Evolutionary conservation across 2,797 vertebrate genomes (phyloP).

Genomic region (Triplophysa bombifrons): DNA sequence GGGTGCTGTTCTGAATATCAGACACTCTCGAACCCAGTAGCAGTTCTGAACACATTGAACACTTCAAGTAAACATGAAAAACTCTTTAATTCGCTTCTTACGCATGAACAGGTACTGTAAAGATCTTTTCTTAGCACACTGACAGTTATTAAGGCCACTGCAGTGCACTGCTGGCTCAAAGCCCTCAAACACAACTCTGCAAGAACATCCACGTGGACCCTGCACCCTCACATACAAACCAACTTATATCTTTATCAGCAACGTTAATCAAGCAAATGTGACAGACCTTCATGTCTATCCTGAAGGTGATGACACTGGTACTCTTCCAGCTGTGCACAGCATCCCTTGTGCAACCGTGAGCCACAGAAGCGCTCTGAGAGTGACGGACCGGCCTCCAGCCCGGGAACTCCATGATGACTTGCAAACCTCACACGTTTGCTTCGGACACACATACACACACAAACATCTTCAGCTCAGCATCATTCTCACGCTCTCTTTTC

Average conservation of each 20-base stretch:
- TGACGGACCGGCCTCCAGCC: conserved; percentile 6
- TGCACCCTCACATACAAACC: not conserved
- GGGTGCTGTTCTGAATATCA: conserved; percentile 23
- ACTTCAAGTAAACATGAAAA: conserved; percentile 4
- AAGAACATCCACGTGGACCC: not conserved
- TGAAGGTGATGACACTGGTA: conserved; percentile 56
- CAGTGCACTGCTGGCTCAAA: conserved; percentile 43
- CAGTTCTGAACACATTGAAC: not conserved
- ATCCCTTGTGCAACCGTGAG: conserved; percentile 11
- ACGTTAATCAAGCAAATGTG: not conserved
- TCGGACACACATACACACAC: conserved; percentile 4
- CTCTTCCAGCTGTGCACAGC: conserved; percentile 51
- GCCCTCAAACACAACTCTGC: conserved; percentile 39
- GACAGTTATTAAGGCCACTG: conserved; percentile 32
- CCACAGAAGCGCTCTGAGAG: conserved; percentile 19
- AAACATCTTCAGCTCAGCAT: conserved; percentile 30
- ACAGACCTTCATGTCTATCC: conserved; percentile 61
- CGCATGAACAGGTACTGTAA: conserved; percentile 4
- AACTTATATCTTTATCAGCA: not conserved
- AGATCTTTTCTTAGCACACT: not conserved
- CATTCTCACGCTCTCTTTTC: conserved; percentile 13
- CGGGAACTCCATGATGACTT: conserved; percentile 34
- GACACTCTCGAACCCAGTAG: conserved; percentile 13
- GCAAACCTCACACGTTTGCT: conserved; percentile 29
- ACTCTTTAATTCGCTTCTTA: not conserved